Percentiles rank a stretch among this genome's conserved stretches.
Conservation (phyloP, 1,140 invertebrate species). For the Drosophila kanapiae region DNA sequence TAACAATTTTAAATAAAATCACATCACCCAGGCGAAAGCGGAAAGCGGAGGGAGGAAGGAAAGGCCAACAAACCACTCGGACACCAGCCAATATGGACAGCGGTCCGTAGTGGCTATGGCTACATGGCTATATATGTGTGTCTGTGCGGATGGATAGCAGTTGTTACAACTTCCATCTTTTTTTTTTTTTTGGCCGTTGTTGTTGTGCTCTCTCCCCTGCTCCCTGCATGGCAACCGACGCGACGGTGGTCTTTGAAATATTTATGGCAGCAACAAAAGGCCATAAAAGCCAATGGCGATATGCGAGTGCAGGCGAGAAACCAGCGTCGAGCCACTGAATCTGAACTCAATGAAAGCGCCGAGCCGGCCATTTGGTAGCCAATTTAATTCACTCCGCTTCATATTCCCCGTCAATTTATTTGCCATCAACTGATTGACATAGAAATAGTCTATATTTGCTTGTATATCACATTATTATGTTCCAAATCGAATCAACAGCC, state of each 20-base stretch:
- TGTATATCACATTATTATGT: conserved; percentile 39
- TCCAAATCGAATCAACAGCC: conserved; percentile 36
- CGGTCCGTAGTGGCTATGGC: conserved; percentile 13
- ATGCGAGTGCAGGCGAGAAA: conserved; percentile 48
- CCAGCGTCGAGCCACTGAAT: conserved; percentile 22
- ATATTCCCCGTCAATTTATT: conserved; percentile 33
- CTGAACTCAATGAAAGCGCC: conserved; percentile 35
- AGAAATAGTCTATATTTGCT: conserved; percentile 38
- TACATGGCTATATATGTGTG: conserved; percentile 5
- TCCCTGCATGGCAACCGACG: conserved; percentile 25
- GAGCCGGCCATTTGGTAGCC: conserved; percentile 43
- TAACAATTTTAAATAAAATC: conserved; percentile 81
- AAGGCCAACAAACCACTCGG: conserved; percentile 31
- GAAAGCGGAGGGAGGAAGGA: background rate
- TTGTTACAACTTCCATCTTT: conserved; percentile 31
- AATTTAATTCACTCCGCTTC: conserved; percentile 44
- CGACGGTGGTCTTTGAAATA: conserved; percentile 48
- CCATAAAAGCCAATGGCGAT: conserved; percentile 47
- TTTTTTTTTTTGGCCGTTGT: background rate
- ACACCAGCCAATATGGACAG: conserved; percentile 44
- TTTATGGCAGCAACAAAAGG: conserved; percentile 54
- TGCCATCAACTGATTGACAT: conserved; percentile 48
- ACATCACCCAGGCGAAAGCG: conserved; percentile 30
- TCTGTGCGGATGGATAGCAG: conserved; percentile 35
- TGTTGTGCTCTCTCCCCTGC: background rate